Base-by-base conservation (phyloP, 2,888 invertebrate genomes). In the Eurytoma adleriae region DNA sequence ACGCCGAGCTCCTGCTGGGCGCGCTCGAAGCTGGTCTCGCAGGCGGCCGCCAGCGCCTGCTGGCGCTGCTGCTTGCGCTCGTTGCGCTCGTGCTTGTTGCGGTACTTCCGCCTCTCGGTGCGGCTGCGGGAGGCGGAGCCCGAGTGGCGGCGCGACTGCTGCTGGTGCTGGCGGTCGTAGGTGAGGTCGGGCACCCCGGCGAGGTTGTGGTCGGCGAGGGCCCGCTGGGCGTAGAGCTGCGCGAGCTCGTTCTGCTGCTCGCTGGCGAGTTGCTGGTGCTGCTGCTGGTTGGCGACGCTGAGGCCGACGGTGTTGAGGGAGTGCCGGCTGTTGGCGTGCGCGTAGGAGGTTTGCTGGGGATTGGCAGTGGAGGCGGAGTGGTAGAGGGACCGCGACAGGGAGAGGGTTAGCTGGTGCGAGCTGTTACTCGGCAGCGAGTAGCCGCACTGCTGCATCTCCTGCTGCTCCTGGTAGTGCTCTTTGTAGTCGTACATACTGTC, bases 361-460 rank as follows among this genome's bases (percentile, higher is more conserved):
- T 88, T 90, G 78, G 88, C 88, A 84, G 88, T 86, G 80, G 90
- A 88, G 80, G 88, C 88, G 72, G 88, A 87, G 79, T 90, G 89
- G 84, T 90, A 89, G 24, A 90, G 86, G 85, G 88, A 88, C 81
- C 90, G 87, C 77, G 90, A 89, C 86, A 90, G 84, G 85, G 90
- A 89, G 84, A 90, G 86, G 84, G 90, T 91, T 88, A 89, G 85
- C 89, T 89, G 89, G 85, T 87, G 89, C 84, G 89, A 88, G 87
- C 88, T 90, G 87, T 87, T 90, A 88, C 88, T 89, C 84, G 88
- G 89, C 86, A 88, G 86, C 79, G 88, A 88, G 88, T 91, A 91
- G 83, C 91, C 91, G 86, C 90, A 91, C 82, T 91, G 92, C 81
- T 91, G 91, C 86, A 91, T 91, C 80, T 91, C 91, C 57, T 85